Conservation (phyloP, 2,888 invertebrate species). For the Xylophagus ater region DNA sequence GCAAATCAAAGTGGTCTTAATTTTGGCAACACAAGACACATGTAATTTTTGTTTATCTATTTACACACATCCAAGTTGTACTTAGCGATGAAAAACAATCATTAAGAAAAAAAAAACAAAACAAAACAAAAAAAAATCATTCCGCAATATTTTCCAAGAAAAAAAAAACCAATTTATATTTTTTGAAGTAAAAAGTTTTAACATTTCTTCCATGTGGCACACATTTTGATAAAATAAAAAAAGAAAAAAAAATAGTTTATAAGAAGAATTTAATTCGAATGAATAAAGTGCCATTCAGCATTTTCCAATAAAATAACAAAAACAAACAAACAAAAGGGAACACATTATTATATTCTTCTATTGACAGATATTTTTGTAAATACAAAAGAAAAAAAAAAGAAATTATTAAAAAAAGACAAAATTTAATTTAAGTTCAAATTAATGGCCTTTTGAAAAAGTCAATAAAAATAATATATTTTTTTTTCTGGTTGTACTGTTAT, state of each 20-base stretch:
- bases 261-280: too few relatives aligned
- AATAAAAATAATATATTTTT: conserved; percentile 13
- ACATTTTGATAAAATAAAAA: neutral
- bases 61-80: conserved; percentile 3
- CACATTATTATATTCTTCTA: too few relatives aligned
- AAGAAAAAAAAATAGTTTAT: conserved; percentile 1
- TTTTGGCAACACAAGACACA: conserved; percentile 94
- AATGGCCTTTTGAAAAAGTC: conserved; percentile 10
- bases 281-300: conserved; percentile 11
- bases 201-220: neutral
- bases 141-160: neutral
- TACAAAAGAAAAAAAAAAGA: neutral
- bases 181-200: too few relatives aligned
- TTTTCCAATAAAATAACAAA: too few relatives aligned
- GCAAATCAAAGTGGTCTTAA: conserved; percentile 94
- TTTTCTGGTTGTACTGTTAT: conserved; percentile 17
- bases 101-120: conserved; percentile 4
- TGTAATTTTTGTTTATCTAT: conserved; percentile 49
- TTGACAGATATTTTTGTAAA: neutral
- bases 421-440: neutral
- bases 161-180: neutral
- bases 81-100: neutral
- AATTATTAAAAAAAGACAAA: conserved; percentile 2
- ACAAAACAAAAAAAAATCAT: neutral
- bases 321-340: too few relatives aligned